A percentile compares a stretch with the other conserved stretches of the same genome.
These are phyloP conservation scores for Gryon sp. DNA, from an alignment of 1,140 invertebrate genomes.

Conservation along the genomic window DNA sequence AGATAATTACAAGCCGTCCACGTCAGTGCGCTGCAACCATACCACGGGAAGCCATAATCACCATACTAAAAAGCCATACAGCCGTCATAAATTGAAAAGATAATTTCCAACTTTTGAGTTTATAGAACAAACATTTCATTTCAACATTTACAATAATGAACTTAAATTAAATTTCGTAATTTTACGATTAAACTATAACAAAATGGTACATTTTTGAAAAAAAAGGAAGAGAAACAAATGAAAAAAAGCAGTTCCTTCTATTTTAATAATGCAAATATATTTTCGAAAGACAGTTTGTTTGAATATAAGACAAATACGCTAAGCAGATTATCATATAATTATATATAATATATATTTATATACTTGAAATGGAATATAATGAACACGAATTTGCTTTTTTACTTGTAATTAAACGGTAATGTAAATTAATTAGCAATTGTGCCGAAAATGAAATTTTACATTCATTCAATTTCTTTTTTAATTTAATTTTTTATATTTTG, in stretches of 20 bases:
- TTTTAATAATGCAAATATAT: conserved; percentile 57
- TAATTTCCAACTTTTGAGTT: conserved; percentile 67
- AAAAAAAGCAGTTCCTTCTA: conserved; percentile 57
- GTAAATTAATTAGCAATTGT: no score
- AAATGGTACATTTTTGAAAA: conserved; percentile 11
- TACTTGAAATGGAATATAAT: background rate
- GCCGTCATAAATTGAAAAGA: conserved; percentile 75
- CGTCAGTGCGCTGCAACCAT: conserved; percentile 70
- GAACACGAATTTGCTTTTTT: background rate
- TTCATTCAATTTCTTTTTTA: no score
- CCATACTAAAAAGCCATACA: conserved; percentile 75
- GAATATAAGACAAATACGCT: conserved; percentile 17
- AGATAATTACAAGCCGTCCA: conserved; percentile 76
- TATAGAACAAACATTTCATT: conserved; percentile 38
- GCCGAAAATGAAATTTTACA: no score
- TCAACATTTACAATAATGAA: conserved; percentile 23
- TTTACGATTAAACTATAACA: conserved; percentile 24
- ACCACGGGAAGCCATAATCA: conserved; percentile 66
- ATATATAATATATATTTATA: conserved; percentile 41
- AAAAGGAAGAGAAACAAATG: no score
- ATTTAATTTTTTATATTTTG: no score
- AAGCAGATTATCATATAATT: no score
- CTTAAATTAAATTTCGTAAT: conserved; percentile 38
- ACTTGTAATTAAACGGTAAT: no score
- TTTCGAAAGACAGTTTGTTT: conserved; percentile 39